A percentile compares a stretch with the other conserved stretches of the same genome.
Evolutionary conservation across 2,797 vertebrate species (phyloP).

Genomic region (Phalanger gymnotis): DNA sequence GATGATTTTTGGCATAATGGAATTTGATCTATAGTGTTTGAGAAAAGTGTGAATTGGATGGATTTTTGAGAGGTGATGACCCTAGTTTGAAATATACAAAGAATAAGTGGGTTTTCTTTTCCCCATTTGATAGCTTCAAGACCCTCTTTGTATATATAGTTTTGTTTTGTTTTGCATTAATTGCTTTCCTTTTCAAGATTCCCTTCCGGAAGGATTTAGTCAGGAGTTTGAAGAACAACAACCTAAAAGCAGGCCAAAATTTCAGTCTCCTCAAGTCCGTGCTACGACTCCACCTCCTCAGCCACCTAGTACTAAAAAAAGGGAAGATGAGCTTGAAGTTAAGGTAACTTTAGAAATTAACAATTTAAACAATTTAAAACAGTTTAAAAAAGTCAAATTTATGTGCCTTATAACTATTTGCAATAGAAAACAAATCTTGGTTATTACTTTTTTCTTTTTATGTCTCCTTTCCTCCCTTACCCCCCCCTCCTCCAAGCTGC

Average conservation of each 20-base stretch:
- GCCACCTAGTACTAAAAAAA: constrained; percentile 68
- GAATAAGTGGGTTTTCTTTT: not conserved
- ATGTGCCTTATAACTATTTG: not conserved
- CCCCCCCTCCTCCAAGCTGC: rapidly evolving
- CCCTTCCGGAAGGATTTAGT: constrained; percentile 96
- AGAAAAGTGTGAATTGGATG: not conserved
- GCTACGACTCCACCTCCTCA: constrained; percentile 68
- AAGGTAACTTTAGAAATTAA: constrained; percentile 80
- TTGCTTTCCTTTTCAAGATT: constrained; percentile 86
- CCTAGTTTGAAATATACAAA: not conserved
- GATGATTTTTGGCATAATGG: not conserved
- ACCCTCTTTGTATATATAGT: not conserved
- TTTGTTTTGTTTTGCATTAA: constrained; percentile 20
- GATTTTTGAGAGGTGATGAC: not conserved
- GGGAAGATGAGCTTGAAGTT: constrained; percentile 64
- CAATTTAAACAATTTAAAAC: not conserved
- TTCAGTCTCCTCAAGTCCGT: constrained; percentile 82
- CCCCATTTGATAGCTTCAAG: not conserved
- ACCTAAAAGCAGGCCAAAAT: constrained; percentile 90
- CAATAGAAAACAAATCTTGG: not conserved
- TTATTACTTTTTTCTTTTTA: not conserved
- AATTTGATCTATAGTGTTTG: not conserved
- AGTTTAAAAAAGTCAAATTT: not conserved
- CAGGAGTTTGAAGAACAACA: constrained; percentile 95
- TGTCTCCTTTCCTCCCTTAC: not conserved